Percentiles rank a stretch among this genome's conserved stretches.
Conservation (phyloP, 2,797 vertebrate species). For the Sebastes flavidus region DNA sequence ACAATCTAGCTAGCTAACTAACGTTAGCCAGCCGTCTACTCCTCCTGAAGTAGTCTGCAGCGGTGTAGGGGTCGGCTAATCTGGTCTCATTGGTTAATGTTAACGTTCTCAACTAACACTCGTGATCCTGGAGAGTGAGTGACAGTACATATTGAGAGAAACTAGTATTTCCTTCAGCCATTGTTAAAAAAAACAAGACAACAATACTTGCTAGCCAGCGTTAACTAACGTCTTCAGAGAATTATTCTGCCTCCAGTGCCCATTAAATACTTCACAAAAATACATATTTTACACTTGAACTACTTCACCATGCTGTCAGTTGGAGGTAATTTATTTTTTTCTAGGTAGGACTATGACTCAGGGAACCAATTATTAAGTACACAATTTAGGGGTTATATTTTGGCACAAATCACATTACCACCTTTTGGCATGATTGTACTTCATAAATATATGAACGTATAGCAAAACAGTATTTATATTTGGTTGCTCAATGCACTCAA, state of each 20-base stretch:
- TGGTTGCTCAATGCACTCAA: neutral
- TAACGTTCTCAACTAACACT: no score
- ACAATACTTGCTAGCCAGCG: neutral
- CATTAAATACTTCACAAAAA: neutral
- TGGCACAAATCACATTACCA: neutral
- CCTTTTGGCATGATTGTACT: neutral
- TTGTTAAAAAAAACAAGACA: neutral
- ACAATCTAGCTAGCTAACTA: no score
- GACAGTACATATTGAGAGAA: neutral
- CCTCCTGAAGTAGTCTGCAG: no score
- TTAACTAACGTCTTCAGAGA: neutral
- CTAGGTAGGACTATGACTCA: no score
- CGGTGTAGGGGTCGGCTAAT: no score
- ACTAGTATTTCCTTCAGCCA: neutral
- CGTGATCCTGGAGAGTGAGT: no score
- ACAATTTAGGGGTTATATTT: neutral
- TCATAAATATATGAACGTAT: neutral
- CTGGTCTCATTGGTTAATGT: no score
- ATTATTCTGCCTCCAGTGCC: neutral
- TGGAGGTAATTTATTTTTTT: no score
- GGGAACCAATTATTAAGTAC: neutral
- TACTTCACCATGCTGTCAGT: no score
- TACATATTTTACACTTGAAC: neutral
- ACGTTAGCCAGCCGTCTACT: no score
- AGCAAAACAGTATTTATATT: neutral